phyloP scores from a whole-genome alignment of 2,797 vertebrate species.

The Australoheros facetus region DNA sequence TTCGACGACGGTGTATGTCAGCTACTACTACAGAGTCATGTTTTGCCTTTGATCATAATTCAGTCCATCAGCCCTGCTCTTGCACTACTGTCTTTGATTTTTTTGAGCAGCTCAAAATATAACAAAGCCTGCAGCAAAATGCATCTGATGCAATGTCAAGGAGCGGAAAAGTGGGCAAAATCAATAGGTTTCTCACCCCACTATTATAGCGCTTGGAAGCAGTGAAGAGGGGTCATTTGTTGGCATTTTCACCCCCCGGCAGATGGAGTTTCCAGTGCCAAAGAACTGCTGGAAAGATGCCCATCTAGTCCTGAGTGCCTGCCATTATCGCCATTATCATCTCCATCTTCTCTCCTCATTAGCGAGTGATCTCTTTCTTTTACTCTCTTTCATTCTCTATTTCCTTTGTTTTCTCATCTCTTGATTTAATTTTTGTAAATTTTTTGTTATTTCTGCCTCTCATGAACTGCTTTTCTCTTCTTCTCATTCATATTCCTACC shows the following conservation, averaged over 20 bases:
- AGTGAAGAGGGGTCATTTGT: constrained; percentile 66
- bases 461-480: constrained; percentile 10
- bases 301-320: constrained; percentile 59
- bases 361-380: constrained; percentile 44
- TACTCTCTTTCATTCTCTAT: constrained; percentile 37
- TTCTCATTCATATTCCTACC: neutral
- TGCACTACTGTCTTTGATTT: constrained; percentile 62
- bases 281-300: constrained; percentile 68
- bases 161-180: constrained; percentile 69
- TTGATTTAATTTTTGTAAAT: constrained; percentile 20
- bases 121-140: constrained; percentile 72
- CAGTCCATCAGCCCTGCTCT: constrained; percentile 53
- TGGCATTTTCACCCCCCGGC: constrained; percentile 71
- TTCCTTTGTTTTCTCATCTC: constrained; percentile 25
- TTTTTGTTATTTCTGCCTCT: constrained; percentile 14
- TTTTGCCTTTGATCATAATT: constrained; percentile 72
- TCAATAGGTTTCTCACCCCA: constrained; percentile 72
- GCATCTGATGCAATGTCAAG: constrained; percentile 75
- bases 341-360: constrained; percentile 62
- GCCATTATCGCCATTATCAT: constrained; percentile 67
- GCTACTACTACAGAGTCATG: constrained; percentile 55
- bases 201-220: constrained; percentile 65
- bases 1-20: constrained; percentile 31
- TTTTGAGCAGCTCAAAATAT: constrained; percentile 59
- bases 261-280: constrained; percentile 71